phyloP scores from a whole-genome alignment of 2,888 invertebrate species.

The Erannis defoliaria region DNA sequence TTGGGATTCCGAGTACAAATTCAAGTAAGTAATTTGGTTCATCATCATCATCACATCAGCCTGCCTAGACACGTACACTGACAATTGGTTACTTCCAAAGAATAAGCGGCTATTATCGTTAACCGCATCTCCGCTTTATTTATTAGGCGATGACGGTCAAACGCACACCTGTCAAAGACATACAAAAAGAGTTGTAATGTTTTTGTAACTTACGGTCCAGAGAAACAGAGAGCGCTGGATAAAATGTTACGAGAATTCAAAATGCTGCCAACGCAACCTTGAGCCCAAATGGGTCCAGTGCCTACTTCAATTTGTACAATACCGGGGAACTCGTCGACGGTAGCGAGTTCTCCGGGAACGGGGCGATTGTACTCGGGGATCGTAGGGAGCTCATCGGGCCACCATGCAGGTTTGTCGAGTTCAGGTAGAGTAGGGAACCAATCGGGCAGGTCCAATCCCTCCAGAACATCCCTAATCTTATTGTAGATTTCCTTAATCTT shows the following conservation, averaged over 20 bases:
- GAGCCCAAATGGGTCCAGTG: conserved; percentile 40
- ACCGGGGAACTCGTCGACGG: conserved; percentile 48
- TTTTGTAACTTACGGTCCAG: conserved; percentile 40
- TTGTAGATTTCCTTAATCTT: conserved; percentile 14
- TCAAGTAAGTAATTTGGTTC: too few species aligned
- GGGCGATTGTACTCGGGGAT: conserved; percentile 28
- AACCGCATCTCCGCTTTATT: too few species aligned
- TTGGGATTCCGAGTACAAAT: too few species aligned
- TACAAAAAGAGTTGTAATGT: too few species aligned
- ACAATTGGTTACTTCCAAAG: too few species aligned
- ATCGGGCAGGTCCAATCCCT: conserved; percentile 20
- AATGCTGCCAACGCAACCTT: conserved; percentile 43
- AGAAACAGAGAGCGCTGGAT: conserved; percentile 42
- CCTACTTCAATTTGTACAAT: conserved; percentile 62
- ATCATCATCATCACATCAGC: too few species aligned
- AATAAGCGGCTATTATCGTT: too few species aligned
- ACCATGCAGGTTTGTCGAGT: conserved; percentile 19
- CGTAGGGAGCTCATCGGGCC: conserved; percentile 12
- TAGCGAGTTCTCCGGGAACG: conserved; percentile 14
- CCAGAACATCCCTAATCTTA: conserved; percentile 17
- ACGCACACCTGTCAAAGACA: too few species aligned
- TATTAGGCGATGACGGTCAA: too few species aligned
- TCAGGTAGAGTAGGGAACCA: conserved; percentile 29
- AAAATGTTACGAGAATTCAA: conserved; percentile 41
- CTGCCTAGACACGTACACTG: too few species aligned